Conservation (phyloP, 2,888 invertebrate species). For the Rhagium mordax region DNA sequence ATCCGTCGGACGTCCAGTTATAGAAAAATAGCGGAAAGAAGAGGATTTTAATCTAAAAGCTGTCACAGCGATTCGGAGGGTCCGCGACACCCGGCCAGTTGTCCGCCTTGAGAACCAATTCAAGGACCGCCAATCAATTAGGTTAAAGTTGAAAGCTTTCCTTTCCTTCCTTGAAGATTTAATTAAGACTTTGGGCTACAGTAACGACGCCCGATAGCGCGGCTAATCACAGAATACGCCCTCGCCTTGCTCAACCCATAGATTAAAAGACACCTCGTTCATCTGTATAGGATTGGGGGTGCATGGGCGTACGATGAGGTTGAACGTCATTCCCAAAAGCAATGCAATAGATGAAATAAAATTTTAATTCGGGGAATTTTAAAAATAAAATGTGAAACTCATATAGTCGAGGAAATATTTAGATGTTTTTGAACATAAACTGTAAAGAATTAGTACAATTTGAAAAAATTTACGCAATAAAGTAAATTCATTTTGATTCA, state of each 20-base stretch:
- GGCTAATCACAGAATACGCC: slow-evolving; percentile 61
- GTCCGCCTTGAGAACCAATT: slow-evolving; percentile 54
- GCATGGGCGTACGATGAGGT: slow-evolving; percentile 9
- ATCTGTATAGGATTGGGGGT: slow-evolving; percentile 29
- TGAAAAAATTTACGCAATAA: too few relatives aligned
- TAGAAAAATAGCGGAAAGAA: slow-evolving; percentile 51
- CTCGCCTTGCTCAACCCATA: slow-evolving; percentile 44
- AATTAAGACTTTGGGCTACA: slow-evolving; percentile 66
- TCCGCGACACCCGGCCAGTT: slow-evolving; percentile 52
- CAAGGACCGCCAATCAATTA: slow-evolving; percentile 65
- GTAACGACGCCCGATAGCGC: slow-evolving; percentile 62
- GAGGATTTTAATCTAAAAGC: slow-evolving; percentile 66
- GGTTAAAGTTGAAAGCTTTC: slow-evolving; percentile 62
- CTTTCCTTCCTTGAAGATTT: slow-evolving; percentile 63
- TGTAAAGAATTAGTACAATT: too few relatives aligned
- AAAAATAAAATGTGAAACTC: too few relatives aligned
- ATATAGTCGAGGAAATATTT: too few relatives aligned
- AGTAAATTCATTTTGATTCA: too few relatives aligned
- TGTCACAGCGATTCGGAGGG: slow-evolving; percentile 63
- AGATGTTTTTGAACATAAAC: too few relatives aligned
- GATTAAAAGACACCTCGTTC: slow-evolving; percentile 56
- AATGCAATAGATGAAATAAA: neutral
- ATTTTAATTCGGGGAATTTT: neutral
- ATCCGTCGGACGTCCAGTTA: slow-evolving; percentile 57
- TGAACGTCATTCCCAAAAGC: neutral